phyloP scores from a whole-genome alignment of 2,797 vertebrate species.

The Jordanella pulchra region DNA sequence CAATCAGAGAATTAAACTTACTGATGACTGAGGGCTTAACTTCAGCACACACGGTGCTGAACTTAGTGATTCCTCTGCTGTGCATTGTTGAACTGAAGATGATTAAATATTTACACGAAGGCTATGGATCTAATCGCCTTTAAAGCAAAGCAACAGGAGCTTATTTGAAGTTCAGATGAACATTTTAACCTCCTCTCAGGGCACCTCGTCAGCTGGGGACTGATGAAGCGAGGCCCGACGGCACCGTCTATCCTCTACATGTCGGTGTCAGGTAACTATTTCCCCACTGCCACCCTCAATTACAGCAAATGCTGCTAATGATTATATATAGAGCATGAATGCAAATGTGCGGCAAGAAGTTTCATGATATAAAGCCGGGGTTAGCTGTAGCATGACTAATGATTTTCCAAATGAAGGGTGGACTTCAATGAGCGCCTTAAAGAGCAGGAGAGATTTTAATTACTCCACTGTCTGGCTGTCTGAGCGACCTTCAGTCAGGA shows the following conservation, averaged over 20 bases:
- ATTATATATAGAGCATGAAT: constrained; percentile 66
- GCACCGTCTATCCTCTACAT: constrained; percentile 48
- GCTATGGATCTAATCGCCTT: neutral
- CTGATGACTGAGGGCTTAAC: constrained; percentile 7
- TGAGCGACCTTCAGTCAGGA: constrained; percentile 69
- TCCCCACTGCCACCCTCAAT: constrained; percentile 74
- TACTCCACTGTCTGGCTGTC: constrained; percentile 67
- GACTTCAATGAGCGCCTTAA: constrained; percentile 67
- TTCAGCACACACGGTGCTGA: constrained; percentile 12
- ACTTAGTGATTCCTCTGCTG: neutral
- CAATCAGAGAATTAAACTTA: constrained; percentile 6
- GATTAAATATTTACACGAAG: constrained; percentile 16
- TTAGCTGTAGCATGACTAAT: constrained; percentile 72
- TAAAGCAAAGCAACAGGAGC: constrained; percentile 8
- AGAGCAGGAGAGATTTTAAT: constrained; percentile 72
- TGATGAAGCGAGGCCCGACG: constrained; percentile 61
- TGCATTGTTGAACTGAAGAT: constrained; percentile 13
- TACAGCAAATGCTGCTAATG: constrained; percentile 69
- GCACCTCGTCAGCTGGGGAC: constrained; percentile 49
- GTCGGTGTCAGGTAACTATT: constrained; percentile 73
- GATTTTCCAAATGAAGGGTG: constrained; percentile 60
- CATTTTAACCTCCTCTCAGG: constrained; percentile 22
- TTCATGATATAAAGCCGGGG: constrained; percentile 38
- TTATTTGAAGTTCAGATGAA: constrained; percentile 26
- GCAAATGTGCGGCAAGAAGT: constrained; percentile 51